A percentile compares a stretch with the other conserved stretches of the same genome.
These are phyloP conservation scores for Gymnoscopelus braueri DNA, from an alignment of 2,797 vertebrate species.

Conservation along the genomic window DNA sequence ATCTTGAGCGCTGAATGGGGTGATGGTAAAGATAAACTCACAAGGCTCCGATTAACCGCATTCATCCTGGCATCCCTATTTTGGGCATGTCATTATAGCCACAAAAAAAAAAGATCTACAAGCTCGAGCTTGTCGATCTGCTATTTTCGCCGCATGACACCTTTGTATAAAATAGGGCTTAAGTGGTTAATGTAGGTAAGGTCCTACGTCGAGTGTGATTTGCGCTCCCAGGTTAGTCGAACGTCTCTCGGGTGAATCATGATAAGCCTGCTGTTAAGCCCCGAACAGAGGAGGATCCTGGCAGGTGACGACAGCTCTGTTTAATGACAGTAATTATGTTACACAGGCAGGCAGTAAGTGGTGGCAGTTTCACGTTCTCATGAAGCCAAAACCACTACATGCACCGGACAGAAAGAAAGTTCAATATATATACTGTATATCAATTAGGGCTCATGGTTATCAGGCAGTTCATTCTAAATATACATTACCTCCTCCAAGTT, in stretches of 20 bases:
- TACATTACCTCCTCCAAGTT: background rate
- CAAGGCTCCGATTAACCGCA: constrained; percentile 22
- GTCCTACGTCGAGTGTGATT: constrained; percentile 41
- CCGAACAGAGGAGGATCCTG: constrained; percentile 42
- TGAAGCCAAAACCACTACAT: constrained; percentile 5
- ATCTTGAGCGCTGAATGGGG: constrained; percentile 56
- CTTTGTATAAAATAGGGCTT: too few species aligned
- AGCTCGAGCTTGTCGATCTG: too few species aligned
- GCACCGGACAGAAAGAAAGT: too few species aligned
- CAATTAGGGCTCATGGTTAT: too few species aligned
- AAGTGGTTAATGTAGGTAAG: constrained; percentile 41
- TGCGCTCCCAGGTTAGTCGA: constrained; percentile 40
- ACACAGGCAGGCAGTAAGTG: constrained; percentile 16
- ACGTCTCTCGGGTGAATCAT: constrained; percentile 49
- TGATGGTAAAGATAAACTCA: constrained; percentile 54
- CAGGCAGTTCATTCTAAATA: background rate
- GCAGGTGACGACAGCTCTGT: constrained; percentile 51
- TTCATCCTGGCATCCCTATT: too few species aligned
- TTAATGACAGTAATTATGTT: constrained; percentile 61
- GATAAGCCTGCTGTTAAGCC: constrained; percentile 46
- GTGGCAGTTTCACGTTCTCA: constrained; percentile 22
- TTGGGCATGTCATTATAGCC: too few species aligned
- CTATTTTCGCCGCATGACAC: too few species aligned
- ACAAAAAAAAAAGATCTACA: too few species aligned
- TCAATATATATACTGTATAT: too few species aligned